These are phyloP conservation scores for Macrophya alboannulata DNA, from an alignment of 2,888 invertebrate genomes.

Conservation along the genomic window DNA sequence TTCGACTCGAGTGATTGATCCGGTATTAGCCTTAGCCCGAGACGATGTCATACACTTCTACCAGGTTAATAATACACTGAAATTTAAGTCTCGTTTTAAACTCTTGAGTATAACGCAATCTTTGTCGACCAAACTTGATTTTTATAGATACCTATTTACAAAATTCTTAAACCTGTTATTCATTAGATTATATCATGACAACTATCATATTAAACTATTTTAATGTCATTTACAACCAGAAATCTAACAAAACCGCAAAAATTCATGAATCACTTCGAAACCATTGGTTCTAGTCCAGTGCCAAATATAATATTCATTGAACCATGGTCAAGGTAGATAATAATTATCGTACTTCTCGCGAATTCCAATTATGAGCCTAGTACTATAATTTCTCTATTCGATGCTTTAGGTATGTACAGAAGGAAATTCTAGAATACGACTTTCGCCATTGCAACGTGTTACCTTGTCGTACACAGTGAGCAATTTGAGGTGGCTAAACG, in stretches of 20 bases:
- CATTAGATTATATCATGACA: no score
- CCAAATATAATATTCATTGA: no score
- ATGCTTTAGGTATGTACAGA: slow-evolving; percentile 81
- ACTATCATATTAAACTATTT: no score
- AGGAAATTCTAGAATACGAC: slow-evolving; percentile 82
- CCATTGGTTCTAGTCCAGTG: no score
- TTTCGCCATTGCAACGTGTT: slow-evolving; percentile 87
- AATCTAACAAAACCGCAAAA: no score
- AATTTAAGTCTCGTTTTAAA: neutral
- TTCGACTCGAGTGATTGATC: slow-evolving; percentile 87
- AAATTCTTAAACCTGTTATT: no score
- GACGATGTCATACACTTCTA: slow-evolving; percentile 93
- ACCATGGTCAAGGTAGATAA: no score
- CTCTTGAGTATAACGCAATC: neutral
- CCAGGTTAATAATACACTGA: slow-evolving; percentile 82
- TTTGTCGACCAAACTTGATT: no score
- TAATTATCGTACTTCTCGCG: no score
- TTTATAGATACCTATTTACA: no score
- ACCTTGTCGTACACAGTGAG: slow-evolving; percentile 87
- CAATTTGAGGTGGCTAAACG: slow-evolving; percentile 91
- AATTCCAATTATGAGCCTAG: neutral
- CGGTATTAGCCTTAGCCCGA: slow-evolving; percentile 94
- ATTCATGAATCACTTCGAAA: no score
- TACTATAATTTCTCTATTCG: neutral
- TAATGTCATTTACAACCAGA: no score